Base-by-base conservation (phyloP, 1,140 invertebrate species). In the Drosophila insularis region DNA sequence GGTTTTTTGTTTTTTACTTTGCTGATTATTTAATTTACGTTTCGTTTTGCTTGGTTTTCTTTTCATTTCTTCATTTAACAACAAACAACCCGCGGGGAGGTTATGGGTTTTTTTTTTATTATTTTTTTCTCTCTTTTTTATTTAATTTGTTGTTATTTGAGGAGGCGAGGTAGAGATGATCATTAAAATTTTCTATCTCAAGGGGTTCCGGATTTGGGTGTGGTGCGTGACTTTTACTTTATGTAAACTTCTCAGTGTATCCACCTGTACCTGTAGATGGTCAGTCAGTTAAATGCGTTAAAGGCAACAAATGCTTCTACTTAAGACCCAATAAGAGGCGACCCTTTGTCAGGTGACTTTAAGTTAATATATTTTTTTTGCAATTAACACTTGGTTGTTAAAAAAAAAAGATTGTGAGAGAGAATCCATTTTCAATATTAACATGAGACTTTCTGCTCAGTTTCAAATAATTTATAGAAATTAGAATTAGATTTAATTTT, bases 11-110 rank as follows among this genome's bases (percentile, higher is more conserved):
- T 43, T n/a, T 69, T 72, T 66, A 55, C 35, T 43, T 66, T 35
- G 71, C 62, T 76, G 66, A 76, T 76, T 76, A 76, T 76, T 76
- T 76, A 65, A 76, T 76, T 50, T 55, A 23, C 10, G 27, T 54
- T 63, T 32, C 62, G 14, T 37, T 39, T 64, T 62, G 60, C 60
- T 73, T 69, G 37, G 35, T 40, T 23, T 59, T 59, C 8, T 37
- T 31, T 46, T 46, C 43, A 17, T 46, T 50, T 50, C 43, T 50
- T 50, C 10, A 21, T 50, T 50, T 50, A 61, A 61, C n/a, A 19
- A 60, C n/a, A 13, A 61, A 61, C 39, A 58, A 35, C 6, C 27
- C 54, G 54, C 32, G 54, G 54, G 27, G 27, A 27, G 23, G 54
- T 32, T 32, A 32, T 14, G n/a, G 14, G 10, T 32, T 56, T 32